These are phyloP conservation scores for Nothocercus julius DNA, from an alignment of 2,113 vertebrate genomes.

Conservation along the genomic window DNA sequence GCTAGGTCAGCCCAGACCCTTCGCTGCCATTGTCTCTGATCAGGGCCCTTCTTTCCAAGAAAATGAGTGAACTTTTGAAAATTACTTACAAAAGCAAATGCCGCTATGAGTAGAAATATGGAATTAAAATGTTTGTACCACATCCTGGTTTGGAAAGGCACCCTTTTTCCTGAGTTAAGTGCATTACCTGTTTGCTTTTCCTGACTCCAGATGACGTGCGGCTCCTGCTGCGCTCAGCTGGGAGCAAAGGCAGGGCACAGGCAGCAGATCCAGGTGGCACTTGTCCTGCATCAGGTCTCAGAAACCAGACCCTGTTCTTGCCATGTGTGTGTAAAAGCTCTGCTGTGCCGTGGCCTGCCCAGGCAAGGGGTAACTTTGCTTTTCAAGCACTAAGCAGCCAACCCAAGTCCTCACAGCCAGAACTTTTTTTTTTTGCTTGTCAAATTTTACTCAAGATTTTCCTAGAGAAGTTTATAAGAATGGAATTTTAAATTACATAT, in stretches of 20 bases:
- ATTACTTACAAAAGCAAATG: not conserved
- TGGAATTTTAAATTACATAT: not conserved
- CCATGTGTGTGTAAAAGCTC: not conserved
- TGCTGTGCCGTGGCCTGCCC: not conserved
- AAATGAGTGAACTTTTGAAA: not conserved
- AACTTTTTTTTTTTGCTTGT: not conserved
- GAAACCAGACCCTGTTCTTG: not conserved
- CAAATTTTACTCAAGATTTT: not conserved
- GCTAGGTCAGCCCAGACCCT: not conserved
- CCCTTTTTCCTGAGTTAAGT: not conserved
- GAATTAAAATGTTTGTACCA: not conserved
- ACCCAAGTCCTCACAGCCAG: not conserved
- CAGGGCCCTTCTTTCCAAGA: not conserved
- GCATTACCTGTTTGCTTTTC: not conserved
- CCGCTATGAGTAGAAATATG: not conserved
- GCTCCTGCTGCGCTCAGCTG: not conserved
- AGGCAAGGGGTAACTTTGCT: not conserved
- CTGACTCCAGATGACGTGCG: fast-evolving
- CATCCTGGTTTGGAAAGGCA: not conserved
- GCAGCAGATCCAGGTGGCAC: fast-evolving
- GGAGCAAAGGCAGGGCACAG: not conserved
- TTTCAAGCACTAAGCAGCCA: not conserved
- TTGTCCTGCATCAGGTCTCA: not conserved
- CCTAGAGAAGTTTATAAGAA: not conserved
- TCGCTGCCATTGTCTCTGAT: not conserved